phyloP scores from a whole-genome alignment of 2,888 invertebrate species.

The Shargacucullia verbasci region DNA sequence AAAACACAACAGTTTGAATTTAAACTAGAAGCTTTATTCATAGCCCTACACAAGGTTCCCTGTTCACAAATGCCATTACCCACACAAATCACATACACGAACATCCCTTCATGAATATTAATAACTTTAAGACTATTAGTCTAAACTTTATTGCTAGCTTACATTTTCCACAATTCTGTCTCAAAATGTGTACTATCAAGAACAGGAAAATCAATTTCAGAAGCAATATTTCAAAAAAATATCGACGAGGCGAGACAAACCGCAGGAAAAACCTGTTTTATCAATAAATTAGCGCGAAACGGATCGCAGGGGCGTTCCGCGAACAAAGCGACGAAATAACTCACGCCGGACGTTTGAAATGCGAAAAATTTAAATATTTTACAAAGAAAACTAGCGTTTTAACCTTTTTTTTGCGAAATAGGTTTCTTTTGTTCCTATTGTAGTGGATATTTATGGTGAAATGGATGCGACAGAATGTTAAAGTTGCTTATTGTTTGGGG shows the following conservation, averaged over 20 bases:
- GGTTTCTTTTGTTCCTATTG: constrained; percentile 46
- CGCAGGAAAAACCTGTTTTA: constrained; percentile 40
- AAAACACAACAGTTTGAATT: no score
- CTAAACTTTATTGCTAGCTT: constrained; percentile 7
- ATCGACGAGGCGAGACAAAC: constrained; percentile 8
- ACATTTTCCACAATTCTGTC: no score
- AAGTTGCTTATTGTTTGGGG: constrained; percentile 17
- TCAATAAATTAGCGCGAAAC: constrained; percentile 49
- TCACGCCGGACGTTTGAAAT: constrained; percentile 42
- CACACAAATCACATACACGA: constrained; percentile 41
- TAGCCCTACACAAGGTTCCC: no score
- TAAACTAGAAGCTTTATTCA: no score
- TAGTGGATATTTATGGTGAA: constrained; percentile 46
- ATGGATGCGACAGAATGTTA: constrained; percentile 19
- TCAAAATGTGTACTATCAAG: no score
- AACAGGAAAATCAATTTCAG: no score
- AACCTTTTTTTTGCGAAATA: constrained; percentile 37
- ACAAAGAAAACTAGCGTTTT: constrained; percentile 52
- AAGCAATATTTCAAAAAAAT: constrained; percentile 10
- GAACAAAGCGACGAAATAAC: constrained; percentile 45
- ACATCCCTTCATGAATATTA: constrained; percentile 41
- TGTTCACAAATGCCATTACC: constrained; percentile 10
- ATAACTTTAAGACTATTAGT: constrained; percentile 35
- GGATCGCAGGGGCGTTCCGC: constrained; percentile 24
- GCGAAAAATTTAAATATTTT: constrained; percentile 52